Evolutionary conservation across 2,113 vertebrate genomes (phyloP), one percentile per base, ranked within the genome.

Genomic region (Eulemur macaco): DNA sequence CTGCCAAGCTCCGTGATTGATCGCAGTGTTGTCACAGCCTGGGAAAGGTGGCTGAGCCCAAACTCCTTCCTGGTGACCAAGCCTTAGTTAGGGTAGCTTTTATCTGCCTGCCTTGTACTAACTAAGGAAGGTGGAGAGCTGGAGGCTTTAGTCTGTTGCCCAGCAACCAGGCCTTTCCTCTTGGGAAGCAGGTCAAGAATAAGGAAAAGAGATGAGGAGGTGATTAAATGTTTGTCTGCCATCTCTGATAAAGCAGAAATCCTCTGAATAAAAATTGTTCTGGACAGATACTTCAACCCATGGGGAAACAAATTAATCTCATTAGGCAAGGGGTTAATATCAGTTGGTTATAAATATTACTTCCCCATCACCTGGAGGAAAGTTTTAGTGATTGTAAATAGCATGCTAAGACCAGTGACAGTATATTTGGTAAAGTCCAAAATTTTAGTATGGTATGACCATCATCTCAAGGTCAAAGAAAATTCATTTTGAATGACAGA

Each of bases 121-220:
- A 81, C 37, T 21, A 3, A 12, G 58, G 58, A 29, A 29, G 25
- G 5, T 68, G 47, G 58, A 74, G 13, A 21, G 1, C 45, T 52
- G 0, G 2, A 21, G 29, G 64, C 42, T 76, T 85, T 8, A 34
- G 12, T 93, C 84, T 96, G 97, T 95, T 97, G 96, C 97, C 93
- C n/a, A 47, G 96, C 95, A 97, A 97, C 80, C 78, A 47, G 85
- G 34, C 27, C 77, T 95, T 60, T 39, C 13, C 6, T 93, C 71
- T 74, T 74, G 82, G 73, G 86, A 96, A 97, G 95, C 66, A 95
- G 87, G 71, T 82, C 71, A 93, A 81, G 10, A 37, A 83, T 80
- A 73, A 95, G 29, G 37, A 84, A 89, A 18, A 81, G 66, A 94
- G 95, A 91, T 81, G 81, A 96, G 58, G 56, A 25, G 39, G 31